These are phyloP conservation scores for Habropoda laboriosa DNA, from an alignment of 1,140 invertebrate species.

Conservation along the genomic window DNA sequence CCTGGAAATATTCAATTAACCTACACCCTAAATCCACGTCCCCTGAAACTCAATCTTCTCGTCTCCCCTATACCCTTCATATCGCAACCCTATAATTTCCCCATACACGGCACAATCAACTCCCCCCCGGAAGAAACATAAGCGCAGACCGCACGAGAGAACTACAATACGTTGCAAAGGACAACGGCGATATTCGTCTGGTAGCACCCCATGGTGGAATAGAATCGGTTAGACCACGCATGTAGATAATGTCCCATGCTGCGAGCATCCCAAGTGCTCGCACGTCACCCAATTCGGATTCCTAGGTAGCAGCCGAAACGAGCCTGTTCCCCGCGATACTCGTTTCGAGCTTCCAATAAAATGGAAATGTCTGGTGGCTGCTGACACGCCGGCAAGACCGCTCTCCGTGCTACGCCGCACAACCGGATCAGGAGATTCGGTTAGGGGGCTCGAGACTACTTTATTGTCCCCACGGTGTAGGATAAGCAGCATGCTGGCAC, in stretches of 20 bases:
- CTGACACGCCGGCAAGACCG: slow-evolving; percentile 57
- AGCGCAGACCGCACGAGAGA: too few species aligned
- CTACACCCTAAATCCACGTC: too few species aligned
- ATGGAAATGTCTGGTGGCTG: slow-evolving; percentile 77
- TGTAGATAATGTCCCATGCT: slow-evolving; percentile 66
- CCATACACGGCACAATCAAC: too few species aligned
- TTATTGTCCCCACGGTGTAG: slow-evolving; percentile 70
- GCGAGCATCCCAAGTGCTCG: slow-evolving; percentile 57
- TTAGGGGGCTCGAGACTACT: slow-evolving; percentile 40
- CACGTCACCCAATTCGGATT: slow-evolving; percentile 77
- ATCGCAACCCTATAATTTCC: too few species aligned
- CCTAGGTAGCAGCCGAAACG: slow-evolving; percentile 49
- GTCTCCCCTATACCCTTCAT: too few species aligned
- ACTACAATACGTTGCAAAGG: background rate
- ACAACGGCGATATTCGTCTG: too few species aligned
- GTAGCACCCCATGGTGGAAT: background rate
- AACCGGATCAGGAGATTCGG: slow-evolving; percentile 57
- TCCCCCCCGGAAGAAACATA: too few species aligned
- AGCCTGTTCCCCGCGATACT: slow-evolving; percentile 63
- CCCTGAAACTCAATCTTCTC: too few species aligned
- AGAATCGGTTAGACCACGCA: slow-evolving; percentile 49
- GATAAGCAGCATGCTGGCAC: slow-evolving; percentile 71
- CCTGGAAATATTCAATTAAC: too few species aligned
- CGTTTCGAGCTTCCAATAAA: slow-evolving; percentile 78
- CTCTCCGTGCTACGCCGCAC: background rate